phyloP scores from a whole-genome alignment of 1,140 invertebrate species.

The Mamestra configurata region DNA sequence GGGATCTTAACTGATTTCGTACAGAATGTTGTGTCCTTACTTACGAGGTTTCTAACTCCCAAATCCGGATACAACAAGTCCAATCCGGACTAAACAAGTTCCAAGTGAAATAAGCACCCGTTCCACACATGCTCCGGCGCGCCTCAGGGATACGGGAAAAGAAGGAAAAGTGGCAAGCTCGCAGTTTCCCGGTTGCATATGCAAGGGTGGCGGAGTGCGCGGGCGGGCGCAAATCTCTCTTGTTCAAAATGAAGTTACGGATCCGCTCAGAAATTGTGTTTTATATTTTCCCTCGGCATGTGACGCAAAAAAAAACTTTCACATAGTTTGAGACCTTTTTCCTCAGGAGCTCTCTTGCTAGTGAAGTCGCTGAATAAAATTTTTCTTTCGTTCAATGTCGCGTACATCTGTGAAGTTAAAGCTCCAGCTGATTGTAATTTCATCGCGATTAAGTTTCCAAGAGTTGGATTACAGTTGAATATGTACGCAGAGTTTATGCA shows the following conservation, averaged over 20 bases:
- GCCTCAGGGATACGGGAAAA: slow-evolving; percentile 70
- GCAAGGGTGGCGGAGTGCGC: slow-evolving; percentile 62
- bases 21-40: slow-evolving; percentile 37
- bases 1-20: slow-evolving; percentile 43
- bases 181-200: slow-evolving; percentile 70
- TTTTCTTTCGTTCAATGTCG: slow-evolving; percentile 55
- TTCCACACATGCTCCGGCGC: slow-evolving; percentile 75
- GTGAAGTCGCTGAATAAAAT: slow-evolving; percentile 58
- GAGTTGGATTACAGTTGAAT: slow-evolving; percentile 14
- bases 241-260: slow-evolving; percentile 80
- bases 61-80: slow-evolving; percentile 74
- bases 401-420: slow-evolving; percentile 60
- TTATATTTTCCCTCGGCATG: slow-evolving; percentile 74
- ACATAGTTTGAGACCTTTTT: slow-evolving; percentile 66
- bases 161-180: slow-evolving; percentile 71
- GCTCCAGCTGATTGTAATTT: slow-evolving; percentile 54
- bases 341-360: slow-evolving; percentile 53
- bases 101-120: slow-evolving; percentile 77
- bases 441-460: slow-evolving; percentile 30
- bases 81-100: slow-evolving; percentile 80
- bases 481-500: neutral
- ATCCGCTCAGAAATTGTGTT: slow-evolving; percentile 76
- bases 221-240: slow-evolving; percentile 69
- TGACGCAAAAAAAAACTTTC: slow-evolving; percentile 74
- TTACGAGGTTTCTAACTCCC: slow-evolving; percentile 61